Evolutionary conservation across 1,140 invertebrate species (phyloP).

Genomic region (Homarus americanus): DNA sequence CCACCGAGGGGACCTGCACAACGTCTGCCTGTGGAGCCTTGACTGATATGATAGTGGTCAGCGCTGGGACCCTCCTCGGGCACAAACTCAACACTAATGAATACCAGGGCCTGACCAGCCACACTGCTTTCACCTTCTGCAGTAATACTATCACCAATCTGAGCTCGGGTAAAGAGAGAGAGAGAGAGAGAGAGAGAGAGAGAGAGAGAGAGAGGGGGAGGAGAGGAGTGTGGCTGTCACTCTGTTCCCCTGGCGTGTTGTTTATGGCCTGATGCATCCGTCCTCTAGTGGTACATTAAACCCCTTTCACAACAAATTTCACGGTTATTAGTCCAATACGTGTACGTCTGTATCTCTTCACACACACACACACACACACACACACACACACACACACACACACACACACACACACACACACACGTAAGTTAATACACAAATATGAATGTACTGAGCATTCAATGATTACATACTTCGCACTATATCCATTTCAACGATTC

Average conservation of each 20-base stretch:
- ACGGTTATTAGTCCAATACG: conserved; percentile 3
- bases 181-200: not conserved
- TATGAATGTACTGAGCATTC: no score
- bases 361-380: not conserved
- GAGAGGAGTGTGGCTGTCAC: not conserved
- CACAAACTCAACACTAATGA: not conserved
- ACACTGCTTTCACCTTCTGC: no score
- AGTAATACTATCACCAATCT: no score
- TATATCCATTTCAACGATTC: no score
- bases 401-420: no score
- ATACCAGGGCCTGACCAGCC: not conserved
- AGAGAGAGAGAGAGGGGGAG: conserved; percentile 2
- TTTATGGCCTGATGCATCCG: not conserved
- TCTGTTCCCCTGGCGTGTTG: not conserved
- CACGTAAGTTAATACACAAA: no score
- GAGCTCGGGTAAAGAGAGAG: not conserved
- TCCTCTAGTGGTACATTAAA: not conserved
- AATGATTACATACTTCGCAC: no score
- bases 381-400: not conserved
- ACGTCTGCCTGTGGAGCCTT: not conserved
- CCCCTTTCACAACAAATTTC: not conserved
- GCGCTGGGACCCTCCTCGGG: not conserved
- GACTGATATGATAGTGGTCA: not conserved
- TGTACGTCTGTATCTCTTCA: not conserved
- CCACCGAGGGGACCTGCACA: not conserved